Conservation (phyloP, 1,140 invertebrate genomes). For the Linepithema humile region DNA sequence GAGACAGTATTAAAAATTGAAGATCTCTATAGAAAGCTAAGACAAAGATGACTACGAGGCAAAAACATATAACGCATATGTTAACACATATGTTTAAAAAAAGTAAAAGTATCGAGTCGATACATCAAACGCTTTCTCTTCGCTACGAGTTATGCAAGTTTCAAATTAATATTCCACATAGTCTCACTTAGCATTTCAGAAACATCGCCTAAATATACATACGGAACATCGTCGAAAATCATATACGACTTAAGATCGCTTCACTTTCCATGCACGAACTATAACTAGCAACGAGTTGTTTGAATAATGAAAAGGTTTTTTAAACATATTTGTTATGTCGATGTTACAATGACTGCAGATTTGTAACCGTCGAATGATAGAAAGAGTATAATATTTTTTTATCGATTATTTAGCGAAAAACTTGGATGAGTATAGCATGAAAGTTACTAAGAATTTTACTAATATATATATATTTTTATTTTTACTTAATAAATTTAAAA, state of each 20-base stretch:
- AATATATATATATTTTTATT: background rate
- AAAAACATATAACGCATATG: no score
- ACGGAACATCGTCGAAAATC: background rate
- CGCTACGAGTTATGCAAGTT: constrained; percentile 8
- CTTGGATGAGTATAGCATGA: background rate
- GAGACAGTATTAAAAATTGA: constrained; percentile 15
- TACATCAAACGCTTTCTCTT: constrained; percentile 25
- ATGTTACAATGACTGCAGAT: background rate
- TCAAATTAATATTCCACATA: constrained; percentile 17
- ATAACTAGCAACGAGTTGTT: background rate
- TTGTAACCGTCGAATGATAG: background rate
- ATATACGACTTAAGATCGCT: background rate
- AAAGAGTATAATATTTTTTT: background rate
- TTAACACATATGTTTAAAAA: constrained; percentile 2
- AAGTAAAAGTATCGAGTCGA: constrained; percentile 52
- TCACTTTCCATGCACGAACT: background rate
- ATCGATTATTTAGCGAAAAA: background rate
- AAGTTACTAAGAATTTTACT: constrained; percentile 10
- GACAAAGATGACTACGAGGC: background rate
- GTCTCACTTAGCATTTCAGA: background rate
- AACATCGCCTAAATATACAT: background rate
- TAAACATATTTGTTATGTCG: background rate
- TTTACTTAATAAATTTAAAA: background rate
- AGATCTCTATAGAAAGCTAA: background rate
- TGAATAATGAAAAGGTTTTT: background rate